Evolutionary conservation across 2,113 vertebrate genomes (phyloP), one percentile per base, ranked within the genome.

Genomic region (Phylloscopus trochilus): DNA sequence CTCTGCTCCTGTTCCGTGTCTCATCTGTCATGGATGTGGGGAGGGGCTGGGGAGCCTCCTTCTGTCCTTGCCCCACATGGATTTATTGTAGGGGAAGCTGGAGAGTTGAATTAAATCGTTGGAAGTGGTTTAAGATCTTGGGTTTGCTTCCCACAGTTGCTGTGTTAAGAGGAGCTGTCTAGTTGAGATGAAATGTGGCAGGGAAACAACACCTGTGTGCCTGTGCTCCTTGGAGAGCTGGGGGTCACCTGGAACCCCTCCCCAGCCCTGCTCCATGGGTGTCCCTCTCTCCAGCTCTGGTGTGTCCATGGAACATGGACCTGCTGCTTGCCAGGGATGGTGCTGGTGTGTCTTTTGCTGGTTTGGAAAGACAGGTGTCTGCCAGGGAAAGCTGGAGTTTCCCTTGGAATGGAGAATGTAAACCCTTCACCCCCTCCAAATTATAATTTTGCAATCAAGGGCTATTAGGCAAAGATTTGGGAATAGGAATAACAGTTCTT

Each of bases 221-320:
- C 12, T 31, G 52, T 41, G 46, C 46, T 56, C 41, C 63, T 63
- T 21, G 46, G 22, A 23, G 66, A 49, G 64, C 53, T 41, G 37
- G 12, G 31, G 62, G 21, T 44, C 69, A 16, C 78, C 55, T 78
- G 82, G 58, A 63, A 4, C 4, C 53, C 53, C 70, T 73, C n/a
- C 30, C 43, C 20, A 8, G 13, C 63, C 43, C 67, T 77, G 63
- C 83, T 51, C 72, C 1, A 0, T 3, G 51, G 9, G 4, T 33
- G 23, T 26, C 68, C 67, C 37, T 37, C 17, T 28, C 51, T 64
- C 5, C 5, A 30, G 58, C 39, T 52, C 52, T 46, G 67, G 3
- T 20, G 43, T 63, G 5, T 24, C 3, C 4, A 3, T 43, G 43
- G 10, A 2, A 10, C 0, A 0, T 0, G 44, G 52, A 39, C 8